A percentile compares a stretch with the other conserved stretches of the same genome.
These are phyloP conservation scores for Timema cristinae DNA, from an alignment of 2,888 invertebrate genomes.

Conservation along the genomic window DNA sequence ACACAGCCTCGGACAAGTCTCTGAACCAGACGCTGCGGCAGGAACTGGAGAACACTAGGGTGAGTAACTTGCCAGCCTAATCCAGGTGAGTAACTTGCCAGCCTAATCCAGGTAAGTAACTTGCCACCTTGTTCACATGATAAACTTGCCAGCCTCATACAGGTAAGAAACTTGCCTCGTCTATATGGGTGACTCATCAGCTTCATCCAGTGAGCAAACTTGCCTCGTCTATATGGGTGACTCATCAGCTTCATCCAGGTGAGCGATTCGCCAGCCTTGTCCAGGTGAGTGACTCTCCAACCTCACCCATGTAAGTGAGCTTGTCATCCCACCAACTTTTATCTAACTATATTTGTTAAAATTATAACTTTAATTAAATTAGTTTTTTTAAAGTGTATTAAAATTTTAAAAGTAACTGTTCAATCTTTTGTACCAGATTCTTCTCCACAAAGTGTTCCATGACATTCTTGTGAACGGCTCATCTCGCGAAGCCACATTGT, in stretches of 20 bases:
- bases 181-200: too few relatives aligned
- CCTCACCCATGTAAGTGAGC: too few relatives aligned
- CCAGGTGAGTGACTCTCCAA: too few relatives aligned
- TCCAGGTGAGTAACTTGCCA: neutral
- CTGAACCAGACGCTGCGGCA: slow-evolving; percentile 68
- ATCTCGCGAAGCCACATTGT: slow-evolving; percentile 73
- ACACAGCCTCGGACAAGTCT: slow-evolving; percentile 57
- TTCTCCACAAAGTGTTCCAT: slow-evolving; percentile 78
- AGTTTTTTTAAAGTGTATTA: neutral
- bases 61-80: slow-evolving; percentile 34
- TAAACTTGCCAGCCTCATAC: too few relatives aligned
- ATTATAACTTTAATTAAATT: neutral
- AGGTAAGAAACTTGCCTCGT: too few relatives aligned
- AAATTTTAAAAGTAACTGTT: neutral
- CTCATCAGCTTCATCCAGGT: too few relatives aligned
- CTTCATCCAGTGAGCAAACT: too few relatives aligned
- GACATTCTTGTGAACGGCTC: slow-evolving; percentile 75
- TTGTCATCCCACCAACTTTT: neutral
- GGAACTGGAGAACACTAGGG: slow-evolving; percentile 74
- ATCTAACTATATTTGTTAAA: neutral
- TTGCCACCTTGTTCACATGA: neutral
- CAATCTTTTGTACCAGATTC: slow-evolving; percentile 46
- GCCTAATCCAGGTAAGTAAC: neutral
- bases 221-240: too few relatives aligned
- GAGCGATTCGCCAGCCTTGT: too few relatives aligned